Percentiles rank a stretch among this genome's conserved stretches.
phyloP scores from a whole-genome alignment of 2,113 vertebrate genomes.

The Galemys pyrenaicus region DNA sequence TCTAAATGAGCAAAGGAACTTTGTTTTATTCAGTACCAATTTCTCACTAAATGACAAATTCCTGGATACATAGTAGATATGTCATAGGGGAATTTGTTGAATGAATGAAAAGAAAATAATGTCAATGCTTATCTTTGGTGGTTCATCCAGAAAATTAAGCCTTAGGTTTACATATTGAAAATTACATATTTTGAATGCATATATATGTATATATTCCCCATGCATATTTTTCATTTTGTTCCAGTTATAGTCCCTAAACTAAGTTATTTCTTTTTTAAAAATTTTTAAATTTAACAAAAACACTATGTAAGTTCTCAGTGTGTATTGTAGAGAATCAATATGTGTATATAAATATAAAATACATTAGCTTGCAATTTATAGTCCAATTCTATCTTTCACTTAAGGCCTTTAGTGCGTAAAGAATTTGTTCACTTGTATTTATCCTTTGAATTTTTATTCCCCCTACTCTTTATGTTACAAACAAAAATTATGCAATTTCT shows the following conservation, averaged over 20 bases:
- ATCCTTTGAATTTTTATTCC: neutral
- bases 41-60: neutral
- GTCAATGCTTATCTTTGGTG: neutral
- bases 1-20: neutral
- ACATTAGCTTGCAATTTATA: no score
- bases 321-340: no score
- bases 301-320: no score
- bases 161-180: neutral
- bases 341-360: no score
- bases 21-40: neutral
- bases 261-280: neutral
- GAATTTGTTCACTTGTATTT: neutral
- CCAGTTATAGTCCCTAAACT: neutral
- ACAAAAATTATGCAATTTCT: constrained; percentile 9
- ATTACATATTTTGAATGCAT: neutral
- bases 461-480: neutral
- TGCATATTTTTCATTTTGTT: neutral
- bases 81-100: neutral
- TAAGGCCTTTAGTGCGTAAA: neutral
- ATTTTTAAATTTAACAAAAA: no score
- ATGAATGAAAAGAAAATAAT: neutral
- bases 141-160: neutral
- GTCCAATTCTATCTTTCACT: no score
- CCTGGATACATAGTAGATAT: neutral
- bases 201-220: neutral